A percentile compares a stretch with the other conserved stretches of the same genome.
These are phyloP conservation scores for Leptogaster cylindrica DNA, from an alignment of 2,888 invertebrate species.

Conservation along the genomic window DNA sequence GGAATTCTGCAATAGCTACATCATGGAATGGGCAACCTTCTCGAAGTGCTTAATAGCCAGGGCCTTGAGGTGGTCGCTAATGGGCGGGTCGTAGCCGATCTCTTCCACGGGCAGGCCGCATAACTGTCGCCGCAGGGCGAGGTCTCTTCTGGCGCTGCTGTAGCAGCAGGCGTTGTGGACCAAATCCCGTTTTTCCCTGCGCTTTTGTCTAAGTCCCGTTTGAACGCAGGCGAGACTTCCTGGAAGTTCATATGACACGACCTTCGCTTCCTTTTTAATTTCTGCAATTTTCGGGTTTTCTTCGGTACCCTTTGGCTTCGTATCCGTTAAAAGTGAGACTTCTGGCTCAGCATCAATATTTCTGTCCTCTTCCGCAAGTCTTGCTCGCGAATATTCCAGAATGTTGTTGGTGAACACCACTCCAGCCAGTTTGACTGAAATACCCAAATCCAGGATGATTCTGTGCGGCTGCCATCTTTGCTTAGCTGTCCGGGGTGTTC, in stretches of 20 bases:
- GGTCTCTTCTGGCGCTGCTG: constrained; percentile 78
- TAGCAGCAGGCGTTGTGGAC: constrained; percentile 77
- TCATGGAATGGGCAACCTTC: too few species aligned
- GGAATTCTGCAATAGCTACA: constrained; percentile 20
- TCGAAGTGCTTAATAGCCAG: constrained; percentile 58
- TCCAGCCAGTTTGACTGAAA: constrained; percentile 81
- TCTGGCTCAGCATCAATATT: constrained; percentile 54
- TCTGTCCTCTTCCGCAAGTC: constrained; percentile 54
- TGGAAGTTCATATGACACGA: constrained; percentile 60
- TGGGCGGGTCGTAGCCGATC: constrained; percentile 60
- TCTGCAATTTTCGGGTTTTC: background rate
- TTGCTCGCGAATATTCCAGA: constrained; percentile 56
- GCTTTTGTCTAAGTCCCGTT: constrained; percentile 68
- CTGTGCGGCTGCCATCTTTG: constrained; percentile 82
- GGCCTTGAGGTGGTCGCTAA: constrained; percentile 55
- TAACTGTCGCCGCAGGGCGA: constrained; percentile 74
- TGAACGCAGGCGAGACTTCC: constrained; percentile 64
- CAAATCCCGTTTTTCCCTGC: constrained; percentile 68
- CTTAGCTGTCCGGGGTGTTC: constrained; percentile 66
- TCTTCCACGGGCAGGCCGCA: constrained; percentile 73
- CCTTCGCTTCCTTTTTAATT: background rate
- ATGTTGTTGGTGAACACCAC: constrained; percentile 65
- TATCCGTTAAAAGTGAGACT: constrained; percentile 23
- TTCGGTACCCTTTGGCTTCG: background rate
- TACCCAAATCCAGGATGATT: constrained; percentile 79